A percentile compares a stretch with the other conserved stretches of the same genome.
Evolutionary conservation across 2,113 vertebrate genomes (phyloP).

Genomic region (Tyto alba): DNA sequence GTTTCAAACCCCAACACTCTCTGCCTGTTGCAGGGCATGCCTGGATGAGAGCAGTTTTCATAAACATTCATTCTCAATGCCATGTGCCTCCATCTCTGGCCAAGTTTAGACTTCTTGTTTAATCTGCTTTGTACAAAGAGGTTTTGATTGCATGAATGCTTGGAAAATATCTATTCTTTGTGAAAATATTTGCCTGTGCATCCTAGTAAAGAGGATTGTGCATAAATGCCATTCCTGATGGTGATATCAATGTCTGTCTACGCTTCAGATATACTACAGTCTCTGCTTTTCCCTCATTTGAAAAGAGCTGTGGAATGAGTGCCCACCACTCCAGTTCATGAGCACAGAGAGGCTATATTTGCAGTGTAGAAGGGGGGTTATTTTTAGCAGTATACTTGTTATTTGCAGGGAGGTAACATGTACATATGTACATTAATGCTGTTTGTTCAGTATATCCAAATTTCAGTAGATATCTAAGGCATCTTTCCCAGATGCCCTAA

Average conservation of each 20-base stretch:
- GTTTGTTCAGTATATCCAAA: background rate
- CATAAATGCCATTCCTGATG: background rate
- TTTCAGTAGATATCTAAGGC: background rate
- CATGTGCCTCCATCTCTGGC: background rate
- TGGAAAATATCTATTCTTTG: background rate
- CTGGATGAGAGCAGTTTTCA: background rate
- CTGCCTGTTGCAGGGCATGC: background rate
- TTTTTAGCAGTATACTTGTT: background rate
- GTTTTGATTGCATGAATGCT: background rate
- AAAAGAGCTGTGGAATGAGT: background rate
- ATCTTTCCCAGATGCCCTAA: background rate
- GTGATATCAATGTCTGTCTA: background rate
- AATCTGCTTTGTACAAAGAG: background rate
- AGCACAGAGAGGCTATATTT: background rate
- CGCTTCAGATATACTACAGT: background rate
- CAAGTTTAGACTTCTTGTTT: background rate
- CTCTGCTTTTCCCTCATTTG: background rate
- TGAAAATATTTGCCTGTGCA: background rate
- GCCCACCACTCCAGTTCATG: background rate
- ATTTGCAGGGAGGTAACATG: background rate
- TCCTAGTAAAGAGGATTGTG: background rate
- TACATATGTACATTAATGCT: background rate
- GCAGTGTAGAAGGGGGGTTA: background rate
- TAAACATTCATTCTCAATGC: background rate
- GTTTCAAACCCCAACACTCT: background rate